phyloP scores from a whole-genome alignment of 2,888 invertebrate genomes.

The Cheilosia vulpina region DNA sequence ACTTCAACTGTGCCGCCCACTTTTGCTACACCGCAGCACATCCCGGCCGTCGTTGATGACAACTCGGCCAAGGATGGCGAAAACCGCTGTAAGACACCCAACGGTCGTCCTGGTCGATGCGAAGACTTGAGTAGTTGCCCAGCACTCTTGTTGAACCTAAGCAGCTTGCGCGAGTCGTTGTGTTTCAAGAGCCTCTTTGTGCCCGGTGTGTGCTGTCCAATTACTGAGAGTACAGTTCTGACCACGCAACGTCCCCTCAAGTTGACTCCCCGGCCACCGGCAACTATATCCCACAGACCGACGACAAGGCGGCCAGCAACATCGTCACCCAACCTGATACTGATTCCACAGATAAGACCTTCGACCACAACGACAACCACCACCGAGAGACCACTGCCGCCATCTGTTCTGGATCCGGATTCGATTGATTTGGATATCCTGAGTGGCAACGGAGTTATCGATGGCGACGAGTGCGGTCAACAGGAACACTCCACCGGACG shows the following conservation, averaged over 20 bases:
- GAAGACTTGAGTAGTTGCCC: conserved; percentile 95
- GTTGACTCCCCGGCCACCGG: conserved; percentile 79
- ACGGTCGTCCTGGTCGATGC: conserved; percentile 91
- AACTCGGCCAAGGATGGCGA: conserved; percentile 85
- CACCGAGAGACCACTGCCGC: conserved; percentile 84
- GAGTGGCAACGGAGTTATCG: conserved; percentile 79
- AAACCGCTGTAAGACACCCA: conserved; percentile 91
- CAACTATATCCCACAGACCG: conserved; percentile 81
- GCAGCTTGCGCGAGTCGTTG: conserved; percentile 92
- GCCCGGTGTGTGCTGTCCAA: conserved; percentile 96
- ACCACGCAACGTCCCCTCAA: conserved; percentile 81
- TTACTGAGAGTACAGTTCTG: conserved; percentile 81
- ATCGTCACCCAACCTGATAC: conserved; percentile 78
- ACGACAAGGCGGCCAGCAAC: conserved; percentile 80
- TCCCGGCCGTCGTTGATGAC: conserved; percentile 80
- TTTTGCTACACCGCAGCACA: conserved; percentile 36
- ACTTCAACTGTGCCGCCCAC: conserved; percentile 83
- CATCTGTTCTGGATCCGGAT: conserved; percentile 80
- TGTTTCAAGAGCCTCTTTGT: conserved; percentile 96
- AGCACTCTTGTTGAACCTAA: conserved; percentile 91
- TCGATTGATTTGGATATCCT: conserved; percentile 78
- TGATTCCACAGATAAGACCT: conserved; percentile 82
- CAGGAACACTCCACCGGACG: conserved; percentile 92
- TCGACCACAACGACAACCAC: conserved; percentile 84
- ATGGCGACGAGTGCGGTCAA: conserved; percentile 89